Evolutionary conservation across 2,888 invertebrate genomes (phyloP).

Genomic region (Sinohyriopsis cumingii): DNA sequence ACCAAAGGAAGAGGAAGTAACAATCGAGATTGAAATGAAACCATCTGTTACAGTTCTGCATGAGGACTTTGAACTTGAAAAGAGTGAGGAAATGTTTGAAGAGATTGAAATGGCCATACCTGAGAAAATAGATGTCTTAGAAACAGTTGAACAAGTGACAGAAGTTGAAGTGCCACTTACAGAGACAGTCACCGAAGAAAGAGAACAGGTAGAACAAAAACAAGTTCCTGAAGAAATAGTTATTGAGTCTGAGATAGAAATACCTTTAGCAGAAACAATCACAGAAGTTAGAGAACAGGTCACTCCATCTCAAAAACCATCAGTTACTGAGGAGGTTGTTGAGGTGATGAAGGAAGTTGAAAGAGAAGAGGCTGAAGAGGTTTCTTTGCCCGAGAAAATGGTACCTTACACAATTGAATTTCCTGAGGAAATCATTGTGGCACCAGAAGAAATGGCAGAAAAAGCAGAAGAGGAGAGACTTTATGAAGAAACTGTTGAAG

Average conservation of each 20-base stretch:
- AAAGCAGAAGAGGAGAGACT: slow-evolving; percentile 1
- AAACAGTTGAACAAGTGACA: slow-evolving; percentile 10
- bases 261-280: no score
- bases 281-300: no score
- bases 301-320: no score
- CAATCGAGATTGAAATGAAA: neutral
- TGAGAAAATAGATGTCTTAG: slow-evolving; percentile 3
- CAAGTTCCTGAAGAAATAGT: no score
- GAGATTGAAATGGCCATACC: neutral
- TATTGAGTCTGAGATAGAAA: no score
- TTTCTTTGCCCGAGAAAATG: slow-evolving; percentile 2
- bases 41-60: no score
- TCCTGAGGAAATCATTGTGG: slow-evolving; percentile 13
- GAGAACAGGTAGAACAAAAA: no score
- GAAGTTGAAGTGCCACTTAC: no score
- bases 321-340: neutral
- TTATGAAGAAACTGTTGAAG: slow-evolving; percentile 4
- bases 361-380: slow-evolving; percentile 8
- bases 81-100: no score
- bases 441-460: neutral
- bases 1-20: neutral
- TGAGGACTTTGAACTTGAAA: no score
- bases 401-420: slow-evolving; percentile 6
- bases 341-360: slow-evolving; percentile 2
- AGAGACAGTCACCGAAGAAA: no score